Base-by-base conservation (phyloP, 1,140 invertebrate genomes). In the Caenorhabditis briggsae region DNA sequence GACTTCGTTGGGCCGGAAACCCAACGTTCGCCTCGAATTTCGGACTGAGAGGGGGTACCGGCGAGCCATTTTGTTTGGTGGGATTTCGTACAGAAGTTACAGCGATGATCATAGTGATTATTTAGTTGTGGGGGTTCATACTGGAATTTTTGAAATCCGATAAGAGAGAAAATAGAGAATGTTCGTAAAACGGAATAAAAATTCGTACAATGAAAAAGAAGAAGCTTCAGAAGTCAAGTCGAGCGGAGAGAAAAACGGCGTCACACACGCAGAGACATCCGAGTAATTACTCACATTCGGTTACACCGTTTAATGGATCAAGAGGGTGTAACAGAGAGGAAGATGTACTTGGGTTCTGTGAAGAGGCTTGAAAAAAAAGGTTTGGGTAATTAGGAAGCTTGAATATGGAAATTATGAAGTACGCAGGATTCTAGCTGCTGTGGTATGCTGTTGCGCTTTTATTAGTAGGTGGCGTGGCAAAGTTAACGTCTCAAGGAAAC, bases 21-120 rank as follows among this genome's bases (percentile, higher is more conserved):
- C 70, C 43, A 9, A 78, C 70, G 20, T 78, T 78, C 46, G 70
- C 70, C 18, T 78, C 70, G 46, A 78, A 78, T 78, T 78, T 78
- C 0, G 70, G 70, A 20, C 46, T 53, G 59, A 33, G 20, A 6
- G 70, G n/a, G 8, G 70, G 70, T 23, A n/a, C 9, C 43, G 46
- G n/a, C 23, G 8, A 7, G 46, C 7, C 53, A 25, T 25, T 41
- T 20, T 11, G 41, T 20, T n/a, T 56, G 50, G 48, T 7, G 7
- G 83, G 18, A 65, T 61, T 58, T 23, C 53, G 83, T 53, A 53
- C 65, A 48, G 58, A 70, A 55, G 61, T 70, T 41, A 50, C 65
- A 25, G 46, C 61, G 50, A 74, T 53, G 16, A 85, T 78, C 70
- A 78, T 70, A 9, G 20, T 46, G 16, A 11, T 50, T 8, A 50